Evolutionary conservation across 2,888 invertebrate genomes (phyloP).

Genomic region (Elgonia sp.): DNA sequence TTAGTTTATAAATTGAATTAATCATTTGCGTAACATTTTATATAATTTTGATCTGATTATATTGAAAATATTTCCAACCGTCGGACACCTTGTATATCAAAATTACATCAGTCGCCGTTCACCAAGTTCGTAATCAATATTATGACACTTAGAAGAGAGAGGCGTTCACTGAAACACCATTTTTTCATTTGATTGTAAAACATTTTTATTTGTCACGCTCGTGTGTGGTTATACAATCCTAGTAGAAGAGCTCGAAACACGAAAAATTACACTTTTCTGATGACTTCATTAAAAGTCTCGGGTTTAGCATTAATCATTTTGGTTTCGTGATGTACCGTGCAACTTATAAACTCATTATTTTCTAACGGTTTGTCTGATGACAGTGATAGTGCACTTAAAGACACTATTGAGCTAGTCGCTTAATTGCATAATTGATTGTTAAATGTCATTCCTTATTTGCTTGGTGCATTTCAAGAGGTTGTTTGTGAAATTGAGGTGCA

Average conservation of each 20-base stretch:
- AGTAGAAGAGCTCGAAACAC: too few relatives aligned
- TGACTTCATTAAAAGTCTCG: background rate
- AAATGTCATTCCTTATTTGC: conserved; percentile 20
- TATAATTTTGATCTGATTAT: background rate
- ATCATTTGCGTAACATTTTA: too few relatives aligned
- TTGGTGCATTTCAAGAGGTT: background rate
- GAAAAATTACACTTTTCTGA: too few relatives aligned
- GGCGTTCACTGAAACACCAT: conserved; percentile 7
- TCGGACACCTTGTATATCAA: conserved; percentile 62
- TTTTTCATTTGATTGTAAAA: conserved; percentile 16
- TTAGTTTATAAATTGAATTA: too few relatives aligned
- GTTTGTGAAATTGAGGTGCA: background rate
- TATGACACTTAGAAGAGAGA: conserved; percentile 62
- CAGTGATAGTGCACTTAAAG: background rate
- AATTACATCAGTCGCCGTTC: conserved; percentile 62
- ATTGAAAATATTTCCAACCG: conserved; percentile 44
- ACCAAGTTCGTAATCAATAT: conserved; percentile 64
- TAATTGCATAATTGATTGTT: conserved; percentile 9
- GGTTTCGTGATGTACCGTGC: background rate
- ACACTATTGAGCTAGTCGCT: background rate
- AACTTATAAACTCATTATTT: conserved; percentile 11
- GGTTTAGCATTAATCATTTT: background rate
- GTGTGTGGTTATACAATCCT: too few relatives aligned
- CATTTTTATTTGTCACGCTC: background rate
- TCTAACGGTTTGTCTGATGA: background rate